These are phyloP conservation scores for Lepidurus couesii DNA, from an alignment of 1,140 invertebrate genomes.

Conservation along the genomic window DNA sequence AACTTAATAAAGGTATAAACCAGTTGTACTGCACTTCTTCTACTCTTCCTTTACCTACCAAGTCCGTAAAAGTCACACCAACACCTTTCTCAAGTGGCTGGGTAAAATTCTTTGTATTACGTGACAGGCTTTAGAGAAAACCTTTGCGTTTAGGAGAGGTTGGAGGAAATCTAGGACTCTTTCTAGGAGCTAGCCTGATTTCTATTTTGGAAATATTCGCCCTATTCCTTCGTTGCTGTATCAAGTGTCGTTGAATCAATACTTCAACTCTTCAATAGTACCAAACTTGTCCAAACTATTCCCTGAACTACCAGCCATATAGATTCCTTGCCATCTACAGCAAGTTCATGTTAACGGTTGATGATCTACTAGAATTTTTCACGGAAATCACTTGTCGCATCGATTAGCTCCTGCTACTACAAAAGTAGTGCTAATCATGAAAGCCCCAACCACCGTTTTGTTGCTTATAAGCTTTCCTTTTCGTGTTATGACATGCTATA, in stretches of 20 bases:
- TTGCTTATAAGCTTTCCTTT: no score
- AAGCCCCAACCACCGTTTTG: no score
- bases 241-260: background rate
- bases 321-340: no score
- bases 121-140: background rate
- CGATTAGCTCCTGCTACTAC: no score
- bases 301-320: no score
- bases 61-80: background rate
- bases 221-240: slow-evolving; percentile 9
- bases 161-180: slow-evolving; percentile 30
- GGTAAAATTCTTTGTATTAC: background rate
- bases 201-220: slow-evolving; percentile 28
- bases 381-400: no score
- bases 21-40: background rate
- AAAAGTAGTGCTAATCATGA: no score
- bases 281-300: no score
- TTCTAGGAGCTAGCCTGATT: slow-evolving; percentile 30
- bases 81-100: background rate
- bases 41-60: background rate
- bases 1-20: background rate
- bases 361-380: no score
- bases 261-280: no score
- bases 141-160: slow-evolving; percentile 20
- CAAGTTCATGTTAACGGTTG: no score
- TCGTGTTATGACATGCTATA: no score